Evolutionary conservation across 2,113 vertebrate genomes (phyloP), one percentile per base, ranked within the genome.

Genomic region (Puntigrus tetrazona): DNA sequence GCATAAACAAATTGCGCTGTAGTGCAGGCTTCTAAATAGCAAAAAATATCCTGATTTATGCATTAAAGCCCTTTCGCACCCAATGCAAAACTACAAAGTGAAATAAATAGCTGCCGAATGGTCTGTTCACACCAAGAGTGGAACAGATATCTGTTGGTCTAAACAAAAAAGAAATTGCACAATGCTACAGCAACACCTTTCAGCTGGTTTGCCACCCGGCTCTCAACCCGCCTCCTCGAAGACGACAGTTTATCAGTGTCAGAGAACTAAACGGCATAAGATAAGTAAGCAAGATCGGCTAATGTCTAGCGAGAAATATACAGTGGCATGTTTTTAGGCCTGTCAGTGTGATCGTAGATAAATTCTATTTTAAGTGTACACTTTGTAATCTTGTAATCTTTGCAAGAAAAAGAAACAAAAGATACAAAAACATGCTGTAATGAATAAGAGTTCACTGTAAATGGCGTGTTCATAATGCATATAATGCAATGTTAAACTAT

Each of bases 1-100:
- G 41, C 45, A 69, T 84, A 27, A 50, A 84, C 38, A 84, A 47
- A 84, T 76, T 57, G 38, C 10, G 38, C 31, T 8, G 20, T 77
- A 77, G 50, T 57, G 75, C 50, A 36, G 67, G 16, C 34, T 34
- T 45, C 55, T 3, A 52, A 69, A 70, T 36, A 20, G 77, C n/a
- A 59, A 43, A 43, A n/a, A 63, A 59, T 20, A 63, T 63, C n/a
- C 52, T 20, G 22, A 41, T 57, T 84, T 52, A 27, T 70, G 14
- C 45, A 78, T 38, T 29, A 79, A 61, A 20, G 22, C 16, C 45
- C n/a, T 31, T 52, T 22, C 50, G 57, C 29, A n/a, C 18, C 1
- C 2, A 57, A 31, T 36, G 16, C 45, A 76, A 41, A 73, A 43
- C 8, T 18, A 73, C 41, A 38, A 41, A 43, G 38, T n/a, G 34